Base-by-base conservation (phyloP, 2,888 invertebrate species). In the Neoaliturus tenellus region DNA sequence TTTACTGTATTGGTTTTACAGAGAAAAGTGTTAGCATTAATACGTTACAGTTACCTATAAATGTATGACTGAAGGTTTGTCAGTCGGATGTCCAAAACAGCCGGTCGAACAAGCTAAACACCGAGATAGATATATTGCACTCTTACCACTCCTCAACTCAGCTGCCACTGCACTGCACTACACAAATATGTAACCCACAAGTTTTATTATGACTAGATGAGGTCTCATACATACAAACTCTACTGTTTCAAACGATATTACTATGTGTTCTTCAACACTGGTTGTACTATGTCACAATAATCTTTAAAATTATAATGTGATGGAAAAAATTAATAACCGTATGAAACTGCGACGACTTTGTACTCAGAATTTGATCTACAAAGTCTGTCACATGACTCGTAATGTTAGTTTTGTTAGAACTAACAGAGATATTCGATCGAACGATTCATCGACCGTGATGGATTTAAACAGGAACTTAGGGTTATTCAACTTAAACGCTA, bases 401-500 rank as follows among this genome's bases (percentile, higher is more conserved):
- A 28, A 25, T 31, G 35, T n/a, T n/a, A 75, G 41, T n/a, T n/a
- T n/a, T n/a, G n/a, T 20, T 10, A 31, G 35, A 31, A 31, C 31
- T 35, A n/a, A 67, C 67, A 14, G 71, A 62, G 31, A 35, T 44
- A 17, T 71, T 23, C 71, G 25, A 67, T 23, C 17, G 6, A 17
- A 23, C 3, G n/a, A 69, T 31, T 23, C 25, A 23, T 17, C 20
- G 75, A 39, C 41, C 41, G 39, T 41, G 39, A 75, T 28, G 10
- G 39, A 44, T 75, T 33, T 55, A 33, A 78, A 20, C 44, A 78
- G 78, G 78, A 78, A 81, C 69, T 67, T 69, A 81, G 41, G 23
- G 39, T 67, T 81, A 48, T 81, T 81, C 67, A 81, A 48, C 67
- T 81, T 81, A 69, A 81, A 81, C 44, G 67, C 69, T 78, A 78